A percentile compares a stretch with the other conserved stretches of the same genome.
These are phyloP conservation scores for Megaceryle alcyon DNA, from an alignment of 2,797 vertebrate species.

Conservation along the genomic window DNA sequence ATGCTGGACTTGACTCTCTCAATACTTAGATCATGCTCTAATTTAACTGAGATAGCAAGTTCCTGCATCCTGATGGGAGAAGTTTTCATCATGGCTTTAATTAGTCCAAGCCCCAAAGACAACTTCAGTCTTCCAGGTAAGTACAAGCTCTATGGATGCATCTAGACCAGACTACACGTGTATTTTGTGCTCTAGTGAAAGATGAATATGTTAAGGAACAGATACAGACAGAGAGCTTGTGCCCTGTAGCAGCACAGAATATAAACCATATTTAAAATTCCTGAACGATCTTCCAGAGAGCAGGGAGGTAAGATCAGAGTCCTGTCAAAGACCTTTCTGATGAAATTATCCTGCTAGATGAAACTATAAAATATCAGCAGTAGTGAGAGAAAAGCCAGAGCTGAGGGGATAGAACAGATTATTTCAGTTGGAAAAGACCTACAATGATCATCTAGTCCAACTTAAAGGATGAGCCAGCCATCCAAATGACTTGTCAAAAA, in stretches of 20 bases:
- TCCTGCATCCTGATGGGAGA: constrained; percentile 7
- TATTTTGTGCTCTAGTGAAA: background rate
- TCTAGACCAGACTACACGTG: background rate
- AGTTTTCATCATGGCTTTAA: background rate
- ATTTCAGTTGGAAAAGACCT: background rate
- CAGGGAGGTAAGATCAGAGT: background rate
- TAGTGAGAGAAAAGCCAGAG: background rate
- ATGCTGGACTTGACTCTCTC: background rate
- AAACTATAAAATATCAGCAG: background rate
- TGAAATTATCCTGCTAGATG: background rate
- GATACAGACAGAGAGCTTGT: background rate
- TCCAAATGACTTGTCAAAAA: background rate
- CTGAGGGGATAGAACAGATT: background rate
- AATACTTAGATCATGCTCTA: background rate
- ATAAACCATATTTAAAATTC: background rate
- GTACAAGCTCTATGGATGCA: background rate
- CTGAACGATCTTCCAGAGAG: background rate
- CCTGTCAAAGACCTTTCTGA: background rate
- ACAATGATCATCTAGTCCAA: background rate
- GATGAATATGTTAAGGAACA: background rate
- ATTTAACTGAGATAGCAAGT: constrained; percentile 15
- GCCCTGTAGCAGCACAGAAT: background rate
- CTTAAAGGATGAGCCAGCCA: background rate
- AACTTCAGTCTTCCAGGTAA: background rate
- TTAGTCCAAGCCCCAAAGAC: constrained; percentile 18